Evolutionary conservation across 2,113 vertebrate species (phyloP).

Genomic region (Octodon degus): DNA sequence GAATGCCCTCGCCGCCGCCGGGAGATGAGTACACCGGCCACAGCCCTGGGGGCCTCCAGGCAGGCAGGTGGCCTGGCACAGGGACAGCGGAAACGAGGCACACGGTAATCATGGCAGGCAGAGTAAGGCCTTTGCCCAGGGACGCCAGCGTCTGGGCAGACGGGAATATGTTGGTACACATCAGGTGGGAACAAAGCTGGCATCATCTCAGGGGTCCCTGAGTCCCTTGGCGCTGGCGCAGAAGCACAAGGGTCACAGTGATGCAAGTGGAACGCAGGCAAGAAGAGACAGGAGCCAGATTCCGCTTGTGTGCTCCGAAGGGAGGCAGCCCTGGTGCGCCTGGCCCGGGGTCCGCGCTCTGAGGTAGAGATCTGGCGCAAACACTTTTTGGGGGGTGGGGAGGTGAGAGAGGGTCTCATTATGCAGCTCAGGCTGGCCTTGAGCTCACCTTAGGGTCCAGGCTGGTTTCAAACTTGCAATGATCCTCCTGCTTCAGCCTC

Average conservation of each 20-base stretch:
- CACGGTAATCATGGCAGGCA: no score
- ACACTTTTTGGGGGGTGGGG: no score
- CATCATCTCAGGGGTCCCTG: neutral
- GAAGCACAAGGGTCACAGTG: neutral
- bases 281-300: neutral
- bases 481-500: no score
- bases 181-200: neutral
- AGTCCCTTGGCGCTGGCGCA: no score
- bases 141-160: neutral
- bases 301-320: neutral
- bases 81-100: neutral
- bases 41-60: neutral
- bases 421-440: no score
- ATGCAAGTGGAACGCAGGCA: neutral
- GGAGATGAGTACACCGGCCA: neutral
- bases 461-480: no score
- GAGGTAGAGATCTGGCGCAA: neutral
- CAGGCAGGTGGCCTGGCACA: neutral
- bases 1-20: neutral
- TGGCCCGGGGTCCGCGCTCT: neutral
- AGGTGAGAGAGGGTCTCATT: no score
- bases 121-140: neutral
- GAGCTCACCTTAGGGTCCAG: no score
- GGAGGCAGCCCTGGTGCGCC: neutral
- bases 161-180: neutral